phyloP scores from a whole-genome alignment of 2,113 vertebrate genomes.

The Cyrtonyx montezumae region DNA sequence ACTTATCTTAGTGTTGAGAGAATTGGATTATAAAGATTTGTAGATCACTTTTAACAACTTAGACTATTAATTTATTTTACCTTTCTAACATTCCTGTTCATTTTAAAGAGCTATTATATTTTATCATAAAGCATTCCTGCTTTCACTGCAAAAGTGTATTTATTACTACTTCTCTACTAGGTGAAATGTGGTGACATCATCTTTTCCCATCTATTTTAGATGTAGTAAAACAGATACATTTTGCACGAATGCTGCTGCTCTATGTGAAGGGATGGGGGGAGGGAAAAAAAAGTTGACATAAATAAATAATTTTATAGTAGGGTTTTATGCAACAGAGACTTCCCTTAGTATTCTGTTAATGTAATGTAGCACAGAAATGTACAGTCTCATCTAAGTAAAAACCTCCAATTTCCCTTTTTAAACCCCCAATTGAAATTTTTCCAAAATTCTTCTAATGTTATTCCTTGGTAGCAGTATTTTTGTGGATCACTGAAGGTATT shows the following conservation, averaged over 20 bases:
- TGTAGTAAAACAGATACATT: not conserved
- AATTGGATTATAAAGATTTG: constrained; percentile 47
- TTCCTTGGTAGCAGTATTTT: not conserved
- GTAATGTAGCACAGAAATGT: not conserved
- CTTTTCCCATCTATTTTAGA: not conserved
- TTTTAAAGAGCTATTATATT: constrained; percentile 46
- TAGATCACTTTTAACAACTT: constrained; percentile 37
- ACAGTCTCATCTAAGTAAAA: not conserved
- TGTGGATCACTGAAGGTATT: not conserved
- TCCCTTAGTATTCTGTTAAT: not conserved
- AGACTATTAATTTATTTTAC: constrained; percentile 64
- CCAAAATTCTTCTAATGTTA: not conserved
- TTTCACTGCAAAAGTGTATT: constrained; percentile 18
- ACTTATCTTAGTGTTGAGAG: not conserved
- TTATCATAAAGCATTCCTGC: constrained; percentile 40
- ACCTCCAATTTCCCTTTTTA: not conserved
- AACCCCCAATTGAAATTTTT: not conserved
- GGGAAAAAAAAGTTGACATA: not conserved
- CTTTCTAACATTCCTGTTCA: constrained; percentile 31
- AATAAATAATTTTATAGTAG: not conserved
- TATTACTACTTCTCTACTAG: constrained; percentile 18
- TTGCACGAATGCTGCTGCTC: not conserved
- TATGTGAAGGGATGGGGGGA: not conserved
- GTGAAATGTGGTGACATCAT: not conserved
- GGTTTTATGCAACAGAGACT: not conserved